phyloP scores from a whole-genome alignment of 2,888 invertebrate species.

The Cheilosia soror region DNA sequence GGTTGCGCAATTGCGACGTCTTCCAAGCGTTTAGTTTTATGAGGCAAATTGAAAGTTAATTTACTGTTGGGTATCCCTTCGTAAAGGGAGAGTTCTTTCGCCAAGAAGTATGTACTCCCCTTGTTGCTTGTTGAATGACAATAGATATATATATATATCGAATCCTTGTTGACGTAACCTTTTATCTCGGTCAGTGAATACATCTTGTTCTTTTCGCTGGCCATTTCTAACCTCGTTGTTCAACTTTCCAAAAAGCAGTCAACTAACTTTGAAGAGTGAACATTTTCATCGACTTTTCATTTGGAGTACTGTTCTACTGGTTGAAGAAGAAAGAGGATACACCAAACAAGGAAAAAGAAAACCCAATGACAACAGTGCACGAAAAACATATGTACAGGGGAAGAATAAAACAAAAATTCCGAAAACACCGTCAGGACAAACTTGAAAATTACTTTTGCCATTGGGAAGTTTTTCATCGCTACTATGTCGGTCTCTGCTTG shows the following conservation, averaged over 20 bases:
- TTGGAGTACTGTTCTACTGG: conserved; percentile 54
- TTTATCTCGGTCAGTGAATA: conserved; percentile 54
- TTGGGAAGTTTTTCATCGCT: conserved; percentile 52
- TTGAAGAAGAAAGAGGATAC: conserved; percentile 44
- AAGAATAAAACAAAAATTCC: conserved; percentile 30
- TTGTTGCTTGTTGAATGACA: too few species aligned
- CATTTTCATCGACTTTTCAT: conserved; percentile 69
- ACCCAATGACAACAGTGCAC: conserved; percentile 6
- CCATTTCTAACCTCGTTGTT: conserved; percentile 16
- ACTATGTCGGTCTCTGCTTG: not conserved
- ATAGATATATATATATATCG: too few species aligned
- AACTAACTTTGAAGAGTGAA: conserved; percentile 64
- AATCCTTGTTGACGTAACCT: not conserved
- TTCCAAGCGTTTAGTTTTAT: conserved; percentile 45
- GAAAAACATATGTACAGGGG: conserved; percentile 65
- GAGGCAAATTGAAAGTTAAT: conserved; percentile 52
- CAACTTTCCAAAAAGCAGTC: conserved; percentile 48
- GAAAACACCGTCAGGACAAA: conserved; percentile 71
- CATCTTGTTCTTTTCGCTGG: conserved; percentile 16
- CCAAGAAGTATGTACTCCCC: too few species aligned
- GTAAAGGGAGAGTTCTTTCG: not conserved
- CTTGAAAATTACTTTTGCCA: conserved; percentile 73
- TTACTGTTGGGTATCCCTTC: not conserved
- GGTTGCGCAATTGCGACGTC: conserved; percentile 24
- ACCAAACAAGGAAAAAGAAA: conserved; percentile 13